These are phyloP conservation scores for Amniataba percoides DNA, from an alignment of 2,797 vertebrate genomes.

Conservation along the genomic window DNA sequence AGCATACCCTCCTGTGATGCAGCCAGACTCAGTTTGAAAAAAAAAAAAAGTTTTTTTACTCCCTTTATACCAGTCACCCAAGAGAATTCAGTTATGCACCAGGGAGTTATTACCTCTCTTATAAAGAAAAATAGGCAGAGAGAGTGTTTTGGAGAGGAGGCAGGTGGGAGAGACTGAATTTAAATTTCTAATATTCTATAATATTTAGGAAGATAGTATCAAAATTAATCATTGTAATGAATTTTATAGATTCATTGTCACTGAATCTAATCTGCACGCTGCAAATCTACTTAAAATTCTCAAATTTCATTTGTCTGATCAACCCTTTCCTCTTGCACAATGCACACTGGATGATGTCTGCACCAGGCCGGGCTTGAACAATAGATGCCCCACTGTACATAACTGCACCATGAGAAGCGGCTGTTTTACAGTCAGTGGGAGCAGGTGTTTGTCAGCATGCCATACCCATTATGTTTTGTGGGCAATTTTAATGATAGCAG, in stretches of 20 bases:
- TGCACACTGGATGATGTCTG: conserved; percentile 4
- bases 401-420: conserved; percentile 20
- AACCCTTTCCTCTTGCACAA: background rate
- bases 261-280: background rate
- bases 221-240: no score
- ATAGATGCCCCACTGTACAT: conserved; percentile 4
- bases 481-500: conserved; percentile 38
- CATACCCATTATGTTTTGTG: conserved; percentile 32
- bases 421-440: conserved; percentile 28
- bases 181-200: conserved; percentile 4
- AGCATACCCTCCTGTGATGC: conserved; percentile 53
- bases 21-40: conserved; percentile 57
- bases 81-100: conserved; percentile 33
- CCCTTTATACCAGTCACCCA: conserved; percentile 45
- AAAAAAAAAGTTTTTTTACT: conserved; percentile 51
- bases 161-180: background rate
- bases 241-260: background rate
- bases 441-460: conserved; percentile 49
- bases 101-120: conserved; percentile 39
- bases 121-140: conserved; percentile 23
- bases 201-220: background rate
- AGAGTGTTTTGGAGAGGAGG: background rate
- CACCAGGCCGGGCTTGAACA: conserved; percentile 1
- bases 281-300: background rate
- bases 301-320: background rate